Percentiles rank a stretch among this genome's conserved stretches.
Conservation (phyloP, 1,140 invertebrate species). For the Planococcus citri region DNA sequence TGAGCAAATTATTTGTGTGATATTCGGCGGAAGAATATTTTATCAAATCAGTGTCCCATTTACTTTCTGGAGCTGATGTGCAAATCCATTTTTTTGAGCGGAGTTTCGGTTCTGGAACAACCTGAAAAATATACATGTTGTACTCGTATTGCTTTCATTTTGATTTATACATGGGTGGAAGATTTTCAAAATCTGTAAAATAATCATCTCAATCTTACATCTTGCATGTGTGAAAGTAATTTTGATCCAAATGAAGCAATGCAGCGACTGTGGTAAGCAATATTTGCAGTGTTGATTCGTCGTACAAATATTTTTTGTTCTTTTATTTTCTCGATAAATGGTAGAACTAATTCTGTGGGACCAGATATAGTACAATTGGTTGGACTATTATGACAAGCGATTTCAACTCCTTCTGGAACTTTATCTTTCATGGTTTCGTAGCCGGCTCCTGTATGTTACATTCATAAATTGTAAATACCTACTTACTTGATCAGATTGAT, state of each 20-base stretch:
- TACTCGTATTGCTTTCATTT: too few species aligned
- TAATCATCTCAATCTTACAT: too few species aligned
- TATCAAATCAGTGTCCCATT: slow-evolving; percentile 34
- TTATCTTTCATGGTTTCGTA: slow-evolving; percentile 19
- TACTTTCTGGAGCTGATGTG: slow-evolving; percentile 43
- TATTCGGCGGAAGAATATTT: slow-evolving; percentile 46
- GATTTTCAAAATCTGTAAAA: too few species aligned
- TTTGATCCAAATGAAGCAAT: slow-evolving; percentile 40
- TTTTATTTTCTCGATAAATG: slow-evolving; percentile 55
- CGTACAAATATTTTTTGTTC: slow-evolving; percentile 65
- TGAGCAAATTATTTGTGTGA: slow-evolving; percentile 54
- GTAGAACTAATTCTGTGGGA: slow-evolving; percentile 52
- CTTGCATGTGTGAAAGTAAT: slow-evolving; percentile 29
- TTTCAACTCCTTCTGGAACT: slow-evolving; percentile 49
- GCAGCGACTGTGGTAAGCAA: slow-evolving; percentile 59
- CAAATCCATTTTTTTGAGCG: slow-evolving; percentile 46
- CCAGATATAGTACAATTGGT: slow-evolving; percentile 66
- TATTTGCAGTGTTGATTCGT: slow-evolving; percentile 63
- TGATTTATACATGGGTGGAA: too few species aligned
- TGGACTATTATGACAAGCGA: slow-evolving; percentile 66
- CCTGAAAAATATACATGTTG: too few species aligned
- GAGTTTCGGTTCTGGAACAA: slow-evolving; percentile 39
- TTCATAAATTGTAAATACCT: background rate
- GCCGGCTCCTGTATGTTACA: slow-evolving; percentile 21
- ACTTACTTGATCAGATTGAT: too few species aligned